Base-by-base conservation (phyloP, 2,888 invertebrate species). In the Rhodophaea formosa region DNA sequence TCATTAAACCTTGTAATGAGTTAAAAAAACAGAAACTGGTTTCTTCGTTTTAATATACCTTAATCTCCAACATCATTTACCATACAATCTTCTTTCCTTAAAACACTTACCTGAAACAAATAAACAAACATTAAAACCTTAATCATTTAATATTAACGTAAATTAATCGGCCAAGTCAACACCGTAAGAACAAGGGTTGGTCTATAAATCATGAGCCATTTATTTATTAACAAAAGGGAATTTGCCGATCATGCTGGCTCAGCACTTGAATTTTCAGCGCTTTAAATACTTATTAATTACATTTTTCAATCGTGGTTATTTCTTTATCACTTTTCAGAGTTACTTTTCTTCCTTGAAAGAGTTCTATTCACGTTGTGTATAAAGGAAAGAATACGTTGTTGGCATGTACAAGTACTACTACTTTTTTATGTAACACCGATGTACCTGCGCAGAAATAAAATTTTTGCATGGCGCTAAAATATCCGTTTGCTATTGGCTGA, bases 61-160 rank as follows among this genome's bases (percentile, higher is more conserved):
- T 5, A 5, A 3, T 3, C 23, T 23, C n/a, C n/a, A 23, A 23
- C 23, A 23, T 23, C 3, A 10, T 35, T 35, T 35, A 35, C 35
- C 35, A 35, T 8, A 3, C 35, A 35, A 10, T 12, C 35, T 10
- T 35, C 35, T 3, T 39, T 39, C 12, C 39, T 39, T n/a, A 12
- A 6, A 23, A 44, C n/a, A 65, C 74, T 75, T 74, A 75, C 74
- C 75, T 75, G 71, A 58, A 75, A 74, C 60, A 35, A 67, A 58
- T 47, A 59, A 15, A 62, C 10, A 23, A 1, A 0, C 0, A 57
- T n/a, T 45, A 7, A 12, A 35, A 35, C 35, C 35, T 52, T 51
- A 15, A 35, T 7, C 16, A 14, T 39, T 12, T 17, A 35, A 23
- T 39, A 53, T 42, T 39, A 43, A 39, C 29, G 29, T 29, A 23